Evolutionary conservation across 1,140 invertebrate species (phyloP).

Genomic region (Gryllus bimaculatus): DNA sequence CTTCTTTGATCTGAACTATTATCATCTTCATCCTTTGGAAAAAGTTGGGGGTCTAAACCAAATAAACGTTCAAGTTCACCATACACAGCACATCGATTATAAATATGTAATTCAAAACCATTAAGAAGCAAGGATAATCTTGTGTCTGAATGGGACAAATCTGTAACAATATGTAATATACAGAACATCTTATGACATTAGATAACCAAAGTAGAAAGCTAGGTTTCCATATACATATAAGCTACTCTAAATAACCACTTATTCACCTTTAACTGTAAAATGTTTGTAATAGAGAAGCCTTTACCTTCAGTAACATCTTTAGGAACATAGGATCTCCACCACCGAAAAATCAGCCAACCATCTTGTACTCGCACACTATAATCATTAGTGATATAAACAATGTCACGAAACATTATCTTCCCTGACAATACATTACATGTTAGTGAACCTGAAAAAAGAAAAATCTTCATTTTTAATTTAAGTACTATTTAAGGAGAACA

Average conservation of each 20-base stretch:
- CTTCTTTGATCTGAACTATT: conserved; percentile 41
- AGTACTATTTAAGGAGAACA: background rate
- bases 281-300: background rate
- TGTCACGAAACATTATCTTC: conserved; percentile 97
- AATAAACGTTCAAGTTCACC: conserved; percentile 80
- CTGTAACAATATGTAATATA: conserved; percentile 41
- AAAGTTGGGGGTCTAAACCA: conserved; percentile 68
- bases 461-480: no score
- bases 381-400: conserved; percentile 91
- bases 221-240: background rate
- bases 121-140: conserved; percentile 88
- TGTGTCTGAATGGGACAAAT: conserved; percentile 92
- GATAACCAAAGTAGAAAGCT: background rate
- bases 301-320: conserved; percentile 89
- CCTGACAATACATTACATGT: conserved; percentile 90
- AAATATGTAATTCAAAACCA: conserved; percentile 92
- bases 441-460: conserved; percentile 63
- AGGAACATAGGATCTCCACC: conserved; percentile 91
- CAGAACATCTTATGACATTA: background rate
- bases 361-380: conserved; percentile 89
- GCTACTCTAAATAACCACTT: background rate
- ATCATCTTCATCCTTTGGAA: conserved; percentile 47
- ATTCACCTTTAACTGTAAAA: background rate
- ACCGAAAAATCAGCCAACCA: conserved; percentile 93
- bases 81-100: conserved; percentile 87